A percentile compares a stretch with the other conserved stretches of the same genome.
These are phyloP conservation scores for Chamaea fasciata DNA, from an alignment of 2,113 vertebrate species.

Conservation along the genomic window DNA sequence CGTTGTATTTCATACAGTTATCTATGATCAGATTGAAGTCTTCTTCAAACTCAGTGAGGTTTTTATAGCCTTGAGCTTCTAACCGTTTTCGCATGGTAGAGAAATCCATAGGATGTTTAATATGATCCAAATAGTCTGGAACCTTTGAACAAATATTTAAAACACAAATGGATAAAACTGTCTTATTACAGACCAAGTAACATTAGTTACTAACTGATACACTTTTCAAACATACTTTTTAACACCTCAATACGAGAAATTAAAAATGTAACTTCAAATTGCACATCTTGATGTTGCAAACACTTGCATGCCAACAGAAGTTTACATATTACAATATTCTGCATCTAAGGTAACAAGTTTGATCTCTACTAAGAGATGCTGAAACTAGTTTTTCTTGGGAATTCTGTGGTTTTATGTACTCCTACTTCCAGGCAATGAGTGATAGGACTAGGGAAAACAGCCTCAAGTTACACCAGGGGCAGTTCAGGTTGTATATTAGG, in stretches of 20 bases:
- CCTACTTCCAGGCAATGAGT: background rate
- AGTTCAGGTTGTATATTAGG: background rate
- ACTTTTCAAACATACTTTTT: background rate
- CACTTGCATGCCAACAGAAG: background rate
- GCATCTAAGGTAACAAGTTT: background rate
- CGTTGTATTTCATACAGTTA: conserved; percentile 98
- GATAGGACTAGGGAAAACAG: background rate
- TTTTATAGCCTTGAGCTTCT: conserved; percentile 86
- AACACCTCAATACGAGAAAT: background rate
- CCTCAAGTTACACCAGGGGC: background rate
- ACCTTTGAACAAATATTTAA: conserved; percentile 77
- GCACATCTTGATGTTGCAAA: background rate
- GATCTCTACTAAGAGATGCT: background rate
- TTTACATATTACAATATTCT: background rate
- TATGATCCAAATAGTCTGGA: conserved; percentile 95
- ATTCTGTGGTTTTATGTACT: background rate
- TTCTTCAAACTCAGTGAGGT: conserved; percentile 86
- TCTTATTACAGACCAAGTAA: background rate
- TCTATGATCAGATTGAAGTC: conserved; percentile 93
- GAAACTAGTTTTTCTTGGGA: background rate
- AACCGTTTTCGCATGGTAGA: conserved; percentile 89
- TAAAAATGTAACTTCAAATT: background rate
- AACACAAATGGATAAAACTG: background rate
- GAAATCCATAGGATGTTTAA: conserved; percentile 95
- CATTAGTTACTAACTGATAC: background rate